Percentiles rank a stretch among this genome's conserved stretches.
Conservation (phyloP, 1,140 invertebrate species). For the Musca domestica region DNA sequence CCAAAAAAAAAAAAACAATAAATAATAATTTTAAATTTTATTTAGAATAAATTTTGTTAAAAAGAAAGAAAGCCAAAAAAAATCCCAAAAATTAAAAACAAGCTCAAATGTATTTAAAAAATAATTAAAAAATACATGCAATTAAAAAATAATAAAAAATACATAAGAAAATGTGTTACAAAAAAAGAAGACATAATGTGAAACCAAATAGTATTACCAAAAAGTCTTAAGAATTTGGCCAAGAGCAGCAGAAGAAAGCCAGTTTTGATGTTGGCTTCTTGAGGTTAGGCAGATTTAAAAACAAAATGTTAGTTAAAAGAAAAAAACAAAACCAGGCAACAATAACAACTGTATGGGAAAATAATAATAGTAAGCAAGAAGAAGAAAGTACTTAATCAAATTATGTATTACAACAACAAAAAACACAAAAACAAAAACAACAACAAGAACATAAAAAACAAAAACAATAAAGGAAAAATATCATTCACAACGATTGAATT, state of each 20-base stretch:
- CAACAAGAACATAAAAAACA: too few species aligned
- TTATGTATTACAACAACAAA: conserved; percentile 10
- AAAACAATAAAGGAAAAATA: conserved; percentile 16
- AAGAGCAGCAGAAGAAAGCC: background rate
- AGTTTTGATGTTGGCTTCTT: background rate
- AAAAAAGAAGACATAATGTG: background rate
- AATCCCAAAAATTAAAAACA: background rate
- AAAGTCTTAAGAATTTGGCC: conserved; percentile 5
- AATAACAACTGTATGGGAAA: background rate
- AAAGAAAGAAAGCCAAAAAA: background rate
- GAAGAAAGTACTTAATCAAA: conserved; percentile 19
- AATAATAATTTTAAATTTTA: conserved; percentile 18
- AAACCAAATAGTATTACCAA: background rate
- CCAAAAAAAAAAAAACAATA: too few species aligned
- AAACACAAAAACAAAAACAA: too few species aligned
- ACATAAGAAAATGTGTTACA: conserved; percentile 11
- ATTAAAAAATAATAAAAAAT: conserved; percentile 3
- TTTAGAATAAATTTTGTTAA: conserved; percentile 22
- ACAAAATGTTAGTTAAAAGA: background rate
- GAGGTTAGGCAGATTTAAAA: background rate
- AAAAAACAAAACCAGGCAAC: background rate
- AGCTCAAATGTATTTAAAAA: conserved; percentile 17
- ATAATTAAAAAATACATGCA: conserved; percentile 9
- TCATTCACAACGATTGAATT: conserved; percentile 22
- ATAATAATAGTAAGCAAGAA: background rate